Evolutionary conservation across 2,888 invertebrate species (phyloP), one percentile per base, ranked within the genome.

Genomic region (Dasysyrphus albostriatus): DNA sequence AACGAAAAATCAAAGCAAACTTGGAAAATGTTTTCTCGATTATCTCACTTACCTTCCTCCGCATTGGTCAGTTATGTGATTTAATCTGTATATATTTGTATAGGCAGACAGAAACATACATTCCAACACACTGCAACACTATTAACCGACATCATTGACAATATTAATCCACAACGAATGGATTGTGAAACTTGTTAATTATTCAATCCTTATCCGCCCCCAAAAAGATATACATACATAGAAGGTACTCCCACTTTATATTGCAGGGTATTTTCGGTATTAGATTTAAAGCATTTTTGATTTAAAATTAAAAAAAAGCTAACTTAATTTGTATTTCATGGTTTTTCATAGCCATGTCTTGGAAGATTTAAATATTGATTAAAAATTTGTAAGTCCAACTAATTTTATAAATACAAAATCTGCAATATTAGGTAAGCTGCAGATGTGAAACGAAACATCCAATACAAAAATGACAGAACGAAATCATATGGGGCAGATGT

Each of bases 201-300:
- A 85, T 85, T 85, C 82, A 85, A 67, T 70, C 44, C 19, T 42
- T 59, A 74, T 82, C 61, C 72, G 75, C 67, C 67, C 73, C 34
- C 10, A 44, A 74, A 56, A 32, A 32, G 29, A 19, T 32, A 29
- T 42, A 37, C 39, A 29, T 42, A 37, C 24, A 1, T 24, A 24
- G 24, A 2, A 24, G 1, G 10, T 42, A 54, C 65, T 69, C 54
- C 69, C 44, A 74, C 73, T 39, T 47, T 47, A 14, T 47, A 16
- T 8, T 2, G 47, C 44, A 47, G 47, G 65, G 65, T 65, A 32
- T 47, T 61, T 24, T 2, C 3, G 6, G 10, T 2, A 44, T 44
- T 47, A n/a, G n/a, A n/a, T n/a, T n/a, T n/a, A 37, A 9, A 37
- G 37, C 37, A 37, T 37, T 5, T 32, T 32, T 32, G 5, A 5